phyloP scores from a whole-genome alignment of 2,113 vertebrate species.

The Tragelaphus imberbis region DNA sequence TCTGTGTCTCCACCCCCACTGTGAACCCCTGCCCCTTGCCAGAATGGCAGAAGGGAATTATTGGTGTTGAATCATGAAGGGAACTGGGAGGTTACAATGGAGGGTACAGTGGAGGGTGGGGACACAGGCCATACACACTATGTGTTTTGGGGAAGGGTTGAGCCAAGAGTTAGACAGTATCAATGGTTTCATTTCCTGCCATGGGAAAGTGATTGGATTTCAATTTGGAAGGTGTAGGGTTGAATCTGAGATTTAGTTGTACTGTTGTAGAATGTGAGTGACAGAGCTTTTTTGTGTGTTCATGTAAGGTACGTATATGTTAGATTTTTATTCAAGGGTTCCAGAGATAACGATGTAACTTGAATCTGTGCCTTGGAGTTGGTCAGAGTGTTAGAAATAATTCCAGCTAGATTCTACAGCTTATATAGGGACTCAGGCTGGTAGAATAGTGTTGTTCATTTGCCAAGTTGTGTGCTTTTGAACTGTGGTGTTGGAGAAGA shows the following conservation, averaged over 20 bases:
- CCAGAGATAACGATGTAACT: background rate
- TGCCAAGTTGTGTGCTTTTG: background rate
- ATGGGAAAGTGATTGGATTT: background rate
- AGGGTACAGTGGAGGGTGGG: background rate
- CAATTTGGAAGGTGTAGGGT: background rate
- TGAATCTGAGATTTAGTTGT: background rate
- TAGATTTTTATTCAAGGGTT: background rate
- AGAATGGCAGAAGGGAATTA: constrained; percentile 29
- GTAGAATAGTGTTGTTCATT: background rate
- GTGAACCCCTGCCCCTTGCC: background rate
- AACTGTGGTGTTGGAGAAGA: background rate
- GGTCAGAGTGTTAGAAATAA: background rate
- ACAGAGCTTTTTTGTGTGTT: background rate
- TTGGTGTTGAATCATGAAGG: background rate
- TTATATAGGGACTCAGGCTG: background rate
- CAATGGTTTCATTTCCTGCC: background rate
- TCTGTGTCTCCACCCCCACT: background rate
- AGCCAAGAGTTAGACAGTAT: background rate
- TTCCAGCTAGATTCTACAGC: background rate
- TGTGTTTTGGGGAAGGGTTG: accelerated
- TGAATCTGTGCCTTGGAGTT: background rate
- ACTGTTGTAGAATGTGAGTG: background rate
- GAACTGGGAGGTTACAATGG: background rate
- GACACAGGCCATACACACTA: background rate
- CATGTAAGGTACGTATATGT: background rate